Evolutionary conservation across 2,113 vertebrate species (phyloP).

Genomic region (Riparia riparia): DNA sequence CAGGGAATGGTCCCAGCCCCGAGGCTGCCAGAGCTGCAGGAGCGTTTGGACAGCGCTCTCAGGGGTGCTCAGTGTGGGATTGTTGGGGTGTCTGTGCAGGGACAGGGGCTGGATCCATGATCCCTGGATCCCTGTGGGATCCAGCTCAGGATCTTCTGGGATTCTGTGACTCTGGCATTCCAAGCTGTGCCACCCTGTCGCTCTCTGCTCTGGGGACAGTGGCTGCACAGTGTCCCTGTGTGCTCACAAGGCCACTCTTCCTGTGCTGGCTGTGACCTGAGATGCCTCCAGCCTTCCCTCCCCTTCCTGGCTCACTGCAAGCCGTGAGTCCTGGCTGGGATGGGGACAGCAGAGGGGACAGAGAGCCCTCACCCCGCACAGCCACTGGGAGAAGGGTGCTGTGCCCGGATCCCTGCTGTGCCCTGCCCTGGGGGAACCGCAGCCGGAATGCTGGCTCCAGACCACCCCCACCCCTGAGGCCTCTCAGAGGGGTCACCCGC

Average conservation of each 20-base stretch:
- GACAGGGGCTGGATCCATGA: accelerated
- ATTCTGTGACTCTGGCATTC: background rate
- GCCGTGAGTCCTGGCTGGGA: background rate
- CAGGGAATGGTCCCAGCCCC: background rate
- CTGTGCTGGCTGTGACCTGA: background rate
- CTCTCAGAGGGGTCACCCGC: background rate
- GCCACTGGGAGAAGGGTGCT: background rate
- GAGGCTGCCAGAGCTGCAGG: background rate
- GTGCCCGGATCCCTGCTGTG: background rate
- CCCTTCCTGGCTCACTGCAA: background rate
- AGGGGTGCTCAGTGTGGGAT: background rate
- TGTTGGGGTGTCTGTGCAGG: background rate
- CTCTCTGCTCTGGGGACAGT: background rate
- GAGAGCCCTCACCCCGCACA: background rate
- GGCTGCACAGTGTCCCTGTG: background rate
- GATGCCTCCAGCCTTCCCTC: background rate
- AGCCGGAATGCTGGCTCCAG: background rate
- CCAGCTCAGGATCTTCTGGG: background rate
- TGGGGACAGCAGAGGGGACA: background rate
- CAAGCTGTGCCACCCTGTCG: accelerated
- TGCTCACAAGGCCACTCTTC: background rate
- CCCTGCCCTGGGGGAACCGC: background rate
- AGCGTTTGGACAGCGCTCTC: background rate
- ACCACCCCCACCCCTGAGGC: background rate
- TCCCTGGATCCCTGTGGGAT: background rate